A percentile compares a stretch with the other conserved stretches of the same genome.
Conservation (phyloP, 2,797 vertebrate genomes). For the Brachyrhaphis roseni region DNA sequence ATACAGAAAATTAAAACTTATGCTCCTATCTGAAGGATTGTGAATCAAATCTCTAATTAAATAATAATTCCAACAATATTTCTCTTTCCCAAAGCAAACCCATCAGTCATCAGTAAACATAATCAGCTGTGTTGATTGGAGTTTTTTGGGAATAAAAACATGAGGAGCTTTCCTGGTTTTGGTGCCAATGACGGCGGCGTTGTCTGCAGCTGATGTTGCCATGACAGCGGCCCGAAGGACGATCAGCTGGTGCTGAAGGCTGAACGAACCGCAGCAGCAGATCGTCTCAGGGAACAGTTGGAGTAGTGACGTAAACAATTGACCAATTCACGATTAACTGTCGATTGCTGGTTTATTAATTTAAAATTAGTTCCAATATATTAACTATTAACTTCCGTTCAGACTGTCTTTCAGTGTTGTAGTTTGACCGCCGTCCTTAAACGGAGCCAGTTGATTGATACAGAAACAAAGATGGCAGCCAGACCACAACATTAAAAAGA, state of each 20-base stretch:
- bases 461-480: too few relatives aligned
- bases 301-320: background rate
- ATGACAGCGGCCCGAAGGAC: background rate
- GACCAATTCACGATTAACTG: background rate
- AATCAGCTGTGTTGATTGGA: background rate
- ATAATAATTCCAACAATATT: background rate
- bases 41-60: background rate
- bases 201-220: background rate
- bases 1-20: background rate
- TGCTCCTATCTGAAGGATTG: background rate
- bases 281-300: background rate
- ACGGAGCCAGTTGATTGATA: too few relatives aligned
- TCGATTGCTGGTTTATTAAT: background rate
- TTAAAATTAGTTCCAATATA: background rate
- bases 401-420: too few relatives aligned
- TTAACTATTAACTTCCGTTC: too few relatives aligned
- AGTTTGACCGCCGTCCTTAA: too few relatives aligned
- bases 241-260: constrained; percentile 13
- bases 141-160: too few relatives aligned
- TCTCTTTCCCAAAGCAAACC: background rate
- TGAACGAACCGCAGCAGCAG: background rate
- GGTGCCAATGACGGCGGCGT: background rate
- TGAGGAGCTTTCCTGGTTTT: background rate
- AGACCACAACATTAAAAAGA: too few relatives aligned
- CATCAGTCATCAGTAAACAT: background rate